Conservation (phyloP, 2,797 vertebrate species). For the Paratrypauchen microcephalus region DNA sequence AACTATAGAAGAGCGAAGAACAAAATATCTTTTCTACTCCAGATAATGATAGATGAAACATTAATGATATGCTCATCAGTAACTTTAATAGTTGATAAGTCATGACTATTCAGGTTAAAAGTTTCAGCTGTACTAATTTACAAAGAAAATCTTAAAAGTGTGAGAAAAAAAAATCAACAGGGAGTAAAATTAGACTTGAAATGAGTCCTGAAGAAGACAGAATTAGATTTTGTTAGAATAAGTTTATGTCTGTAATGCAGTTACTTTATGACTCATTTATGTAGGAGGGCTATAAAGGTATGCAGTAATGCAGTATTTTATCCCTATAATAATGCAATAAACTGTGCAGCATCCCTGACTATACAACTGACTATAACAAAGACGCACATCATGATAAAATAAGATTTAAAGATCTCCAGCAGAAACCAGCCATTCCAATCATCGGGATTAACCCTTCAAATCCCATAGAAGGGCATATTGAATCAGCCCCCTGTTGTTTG, state of each 20-base stretch:
- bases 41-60: too few species aligned
- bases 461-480: slow-evolving; percentile 11
- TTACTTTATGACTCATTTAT: background rate
- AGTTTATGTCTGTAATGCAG: background rate
- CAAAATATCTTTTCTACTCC: too few species aligned
- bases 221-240: background rate
- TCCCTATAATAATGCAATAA: background rate
- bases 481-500: slow-evolving; percentile 34
- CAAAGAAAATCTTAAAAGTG: background rate
- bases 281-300: background rate
- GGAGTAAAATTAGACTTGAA: background rate
- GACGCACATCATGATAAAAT: slow-evolving; percentile 13
- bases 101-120: background rate
- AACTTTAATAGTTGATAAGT: background rate
- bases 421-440: slow-evolving; percentile 46
- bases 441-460: slow-evolving; percentile 66
- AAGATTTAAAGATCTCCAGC: slow-evolving; percentile 43
- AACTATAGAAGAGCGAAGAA: too few species aligned
- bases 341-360: background rate
- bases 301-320: background rate
- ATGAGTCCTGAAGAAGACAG: background rate
- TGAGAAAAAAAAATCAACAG: background rate
- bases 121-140: background rate
- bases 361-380: slow-evolving; percentile 18
- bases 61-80: too few species aligned